Percentiles rank a stretch among this genome's conserved stretches.
These are phyloP conservation scores for Sebastes vulpes DNA, from an alignment of 2,797 vertebrate genomes.

Conservation along the genomic window DNA sequence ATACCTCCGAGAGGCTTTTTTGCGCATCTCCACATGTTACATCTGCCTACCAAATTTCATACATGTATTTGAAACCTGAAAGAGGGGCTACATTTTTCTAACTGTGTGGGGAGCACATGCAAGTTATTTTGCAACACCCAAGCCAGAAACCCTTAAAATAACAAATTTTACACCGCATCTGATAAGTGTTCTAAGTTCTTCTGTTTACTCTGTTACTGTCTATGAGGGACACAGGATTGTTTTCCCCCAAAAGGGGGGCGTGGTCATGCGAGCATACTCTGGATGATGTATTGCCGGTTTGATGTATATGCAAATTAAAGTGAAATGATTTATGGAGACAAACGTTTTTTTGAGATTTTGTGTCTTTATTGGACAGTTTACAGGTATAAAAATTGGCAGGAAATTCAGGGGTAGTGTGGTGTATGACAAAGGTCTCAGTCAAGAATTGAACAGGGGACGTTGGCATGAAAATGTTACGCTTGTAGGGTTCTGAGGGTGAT, in stretches of 20 bases:
- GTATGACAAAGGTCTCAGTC: neutral
- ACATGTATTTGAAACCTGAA: no score
- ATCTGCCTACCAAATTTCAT: no score
- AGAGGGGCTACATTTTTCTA: no score
- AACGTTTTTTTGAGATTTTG: neutral
- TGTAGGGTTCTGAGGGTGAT: conserved; percentile 1
- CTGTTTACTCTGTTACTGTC: neutral
- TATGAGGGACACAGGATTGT: neutral
- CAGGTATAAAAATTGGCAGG: neutral
- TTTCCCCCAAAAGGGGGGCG: neutral
- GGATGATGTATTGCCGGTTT: neutral
- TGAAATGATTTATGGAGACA: no score
- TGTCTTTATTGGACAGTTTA: neutral
- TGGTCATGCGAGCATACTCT: neutral
- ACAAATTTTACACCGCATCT: no score
- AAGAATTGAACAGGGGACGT: neutral
- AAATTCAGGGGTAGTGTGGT: neutral
- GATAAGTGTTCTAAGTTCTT: no score
- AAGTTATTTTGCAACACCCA: no score
- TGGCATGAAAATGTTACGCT: neutral
- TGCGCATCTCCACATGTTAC: no score
- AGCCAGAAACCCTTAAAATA: no score
- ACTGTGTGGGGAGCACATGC: no score
- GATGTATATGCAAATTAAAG: neutral
- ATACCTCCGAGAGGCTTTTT: no score